A percentile compares a stretch with the other conserved stretches of the same genome.
Evolutionary conservation across 2,888 invertebrate species (phyloP).

Genomic region (Campopleginae sp.): DNA sequence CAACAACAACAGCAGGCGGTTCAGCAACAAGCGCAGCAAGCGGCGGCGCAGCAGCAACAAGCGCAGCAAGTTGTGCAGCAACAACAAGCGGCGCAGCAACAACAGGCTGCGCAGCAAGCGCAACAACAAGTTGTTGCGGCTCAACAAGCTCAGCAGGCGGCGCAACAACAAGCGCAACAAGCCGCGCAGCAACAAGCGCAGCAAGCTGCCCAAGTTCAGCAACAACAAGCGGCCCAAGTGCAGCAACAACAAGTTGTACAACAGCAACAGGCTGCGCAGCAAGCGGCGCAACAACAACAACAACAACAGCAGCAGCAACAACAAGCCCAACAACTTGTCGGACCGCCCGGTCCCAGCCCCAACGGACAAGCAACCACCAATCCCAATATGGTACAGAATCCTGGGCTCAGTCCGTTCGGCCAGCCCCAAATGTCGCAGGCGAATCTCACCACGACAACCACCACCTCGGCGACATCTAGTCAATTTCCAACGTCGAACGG

Average conservation of each 20-base stretch:
- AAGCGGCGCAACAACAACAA: conserved; percentile 75
- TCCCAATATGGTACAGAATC: conserved; percentile 86
- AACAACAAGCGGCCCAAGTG: conserved; percentile 76
- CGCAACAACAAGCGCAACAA: conserved; percentile 65
- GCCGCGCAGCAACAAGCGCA: conserved; percentile 70
- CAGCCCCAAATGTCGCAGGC: conserved; percentile 87
- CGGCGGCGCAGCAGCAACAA: conserved; percentile 62
- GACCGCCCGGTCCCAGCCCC: conserved; percentile 92
- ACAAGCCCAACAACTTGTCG: conserved; percentile 85
- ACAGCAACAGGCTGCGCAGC: conserved; percentile 73
- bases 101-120: conserved; percentile 82
- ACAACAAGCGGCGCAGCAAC: conserved; percentile 72
- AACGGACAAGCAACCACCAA: conserved; percentile 88
- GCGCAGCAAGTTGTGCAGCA: conserved; percentile 78
- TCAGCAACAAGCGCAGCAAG: conserved; percentile 82
- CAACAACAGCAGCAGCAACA: conserved; percentile 75
- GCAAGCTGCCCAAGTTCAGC: conserved; percentile 78
- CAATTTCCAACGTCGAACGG: conserved; percentile 87
- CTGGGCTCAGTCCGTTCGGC: conserved; percentile 91
- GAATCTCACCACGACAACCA: conserved; percentile 83
- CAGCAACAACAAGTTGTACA: conserved; percentile 85
- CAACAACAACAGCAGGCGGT: conserved; percentile 75
- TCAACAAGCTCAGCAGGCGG: conserved; percentile 80
- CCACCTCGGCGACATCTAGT: conserved; percentile 86
- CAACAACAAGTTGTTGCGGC: conserved; percentile 76